Percentiles rank a stretch among this genome's conserved stretches.
Conservation (phyloP, 92 coral and sea anemone species). For the Desmophyllum pertusum region DNA sequence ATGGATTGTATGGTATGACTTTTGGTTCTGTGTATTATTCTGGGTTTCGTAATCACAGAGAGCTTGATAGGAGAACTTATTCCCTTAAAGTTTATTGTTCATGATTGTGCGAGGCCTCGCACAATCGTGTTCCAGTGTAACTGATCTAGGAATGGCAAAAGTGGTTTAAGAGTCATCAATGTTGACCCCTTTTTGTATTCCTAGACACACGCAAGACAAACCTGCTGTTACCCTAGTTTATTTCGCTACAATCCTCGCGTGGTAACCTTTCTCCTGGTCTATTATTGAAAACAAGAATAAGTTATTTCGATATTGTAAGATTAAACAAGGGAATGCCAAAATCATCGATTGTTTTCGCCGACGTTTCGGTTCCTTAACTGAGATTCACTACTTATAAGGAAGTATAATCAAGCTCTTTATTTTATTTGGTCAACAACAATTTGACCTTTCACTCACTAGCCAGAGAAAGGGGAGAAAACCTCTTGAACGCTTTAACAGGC, state of each 20-base stretch:
- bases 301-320: too few species aligned
- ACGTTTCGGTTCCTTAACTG: too few species aligned
- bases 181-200: neutral
- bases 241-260: neutral
- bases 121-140: neutral
- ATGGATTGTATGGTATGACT: constrained; percentile 11
- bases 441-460: neutral
- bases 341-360: neutral
- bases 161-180: too few species aligned
- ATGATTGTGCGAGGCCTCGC: neutral
- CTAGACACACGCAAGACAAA: neutral
- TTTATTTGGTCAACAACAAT: neutral
- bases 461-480: neutral
- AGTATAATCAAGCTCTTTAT: too few species aligned
- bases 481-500: constrained; percentile 2
- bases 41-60: neutral
- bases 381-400: too few species aligned
- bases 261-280: neutral
- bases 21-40: neutral
- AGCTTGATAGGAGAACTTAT: neutral
- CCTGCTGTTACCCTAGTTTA: neutral
- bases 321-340: neutral
- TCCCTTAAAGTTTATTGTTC: neutral
- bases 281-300: too few species aligned
- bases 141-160: too few species aligned